Evolutionary conservation across 2,113 vertebrate species (phyloP).

Genomic region (Triplophysa tibetana): DNA sequence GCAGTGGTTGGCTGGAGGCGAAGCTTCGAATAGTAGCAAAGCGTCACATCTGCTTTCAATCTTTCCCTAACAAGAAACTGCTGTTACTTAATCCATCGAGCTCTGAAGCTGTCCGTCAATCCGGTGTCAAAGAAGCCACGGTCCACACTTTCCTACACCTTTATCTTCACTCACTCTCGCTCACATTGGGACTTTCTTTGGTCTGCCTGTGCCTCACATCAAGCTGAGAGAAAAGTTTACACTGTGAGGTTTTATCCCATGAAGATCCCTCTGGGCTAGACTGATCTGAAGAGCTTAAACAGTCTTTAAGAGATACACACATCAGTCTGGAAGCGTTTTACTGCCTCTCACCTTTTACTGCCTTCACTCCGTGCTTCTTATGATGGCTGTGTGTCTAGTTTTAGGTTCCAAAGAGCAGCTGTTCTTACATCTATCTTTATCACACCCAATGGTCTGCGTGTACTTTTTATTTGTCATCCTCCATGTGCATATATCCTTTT

Average conservation of each 20-base stretch:
- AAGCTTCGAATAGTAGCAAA: constrained; percentile 67
- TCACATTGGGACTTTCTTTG: constrained; percentile 27
- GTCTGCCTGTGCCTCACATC: constrained; percentile 21
- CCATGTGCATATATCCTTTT: no score
- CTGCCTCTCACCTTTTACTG: constrained; percentile 8
- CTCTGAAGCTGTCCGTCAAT: constrained; percentile 71
- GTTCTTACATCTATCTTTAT: neutral
- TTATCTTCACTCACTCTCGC: constrained; percentile 6
- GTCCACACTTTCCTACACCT: constrained; percentile 23
- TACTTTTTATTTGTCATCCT: neutral
- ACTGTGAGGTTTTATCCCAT: constrained; percentile 33
- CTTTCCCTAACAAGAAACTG: constrained; percentile 62
- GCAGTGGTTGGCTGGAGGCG: constrained; percentile 70
- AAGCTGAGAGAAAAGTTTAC: constrained; percentile 46
- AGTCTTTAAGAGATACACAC: constrained; percentile 4
- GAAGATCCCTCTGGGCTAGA: constrained; percentile 26
- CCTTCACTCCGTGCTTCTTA: neutral
- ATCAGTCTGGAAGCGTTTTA: constrained; percentile 14
- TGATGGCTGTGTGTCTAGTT: neutral
- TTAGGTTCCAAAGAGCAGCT: neutral
- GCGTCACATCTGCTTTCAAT: constrained; percentile 73
- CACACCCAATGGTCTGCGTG: neutral
- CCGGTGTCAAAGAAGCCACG: constrained; percentile 49
- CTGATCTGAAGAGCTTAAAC: constrained; percentile 29
- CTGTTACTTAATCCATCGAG: constrained; percentile 61